phyloP scores from a whole-genome alignment of 2,113 vertebrate species.

The Alligator mississippiensis region DNA sequence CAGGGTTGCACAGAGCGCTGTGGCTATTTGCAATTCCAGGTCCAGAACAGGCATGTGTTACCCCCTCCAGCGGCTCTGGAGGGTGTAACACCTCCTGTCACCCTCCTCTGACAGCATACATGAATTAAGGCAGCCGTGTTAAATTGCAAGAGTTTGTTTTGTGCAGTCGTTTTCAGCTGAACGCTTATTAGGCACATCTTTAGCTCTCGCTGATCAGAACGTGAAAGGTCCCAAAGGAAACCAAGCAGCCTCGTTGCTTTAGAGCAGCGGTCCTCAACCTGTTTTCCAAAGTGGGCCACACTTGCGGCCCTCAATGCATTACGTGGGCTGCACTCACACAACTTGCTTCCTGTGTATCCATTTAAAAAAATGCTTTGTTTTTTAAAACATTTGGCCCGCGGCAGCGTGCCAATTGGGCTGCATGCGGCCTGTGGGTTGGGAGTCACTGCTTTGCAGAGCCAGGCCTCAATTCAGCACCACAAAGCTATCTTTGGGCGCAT shows the following conservation, averaged over 20 bases:
- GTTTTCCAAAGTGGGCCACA: too few relatives aligned
- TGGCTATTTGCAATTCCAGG: not conserved
- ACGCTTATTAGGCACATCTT: not conserved
- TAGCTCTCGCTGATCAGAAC: not conserved
- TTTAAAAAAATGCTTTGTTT: too few relatives aligned
- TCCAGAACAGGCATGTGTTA: not conserved
- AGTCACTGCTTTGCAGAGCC: not conserved
- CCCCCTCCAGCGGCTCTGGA: not conserved
- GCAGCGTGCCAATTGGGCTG: too few relatives aligned
- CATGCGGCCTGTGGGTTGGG: too few relatives aligned
- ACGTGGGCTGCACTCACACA: too few relatives aligned
- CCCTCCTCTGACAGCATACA: not conserved
- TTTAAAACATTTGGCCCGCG: too few relatives aligned
- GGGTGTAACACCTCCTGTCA: not conserved
- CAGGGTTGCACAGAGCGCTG: not conserved
- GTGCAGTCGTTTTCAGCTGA: not conserved
- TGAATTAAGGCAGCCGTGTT: not conserved
- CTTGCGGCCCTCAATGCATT: too few relatives aligned
- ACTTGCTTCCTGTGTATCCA: too few relatives aligned
- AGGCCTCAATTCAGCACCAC: not conserved
- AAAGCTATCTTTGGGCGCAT: too few relatives aligned
- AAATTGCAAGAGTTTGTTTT: not conserved
- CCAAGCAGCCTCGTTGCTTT: not conserved
- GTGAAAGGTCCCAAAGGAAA: not conserved
- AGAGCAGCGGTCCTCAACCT: too few relatives aligned